A percentile compares a stretch with the other conserved stretches of the same genome.
These are phyloP conservation scores for Mola mola DNA, from an alignment of 2,113 vertebrate species.

Conservation along the genomic window DNA sequence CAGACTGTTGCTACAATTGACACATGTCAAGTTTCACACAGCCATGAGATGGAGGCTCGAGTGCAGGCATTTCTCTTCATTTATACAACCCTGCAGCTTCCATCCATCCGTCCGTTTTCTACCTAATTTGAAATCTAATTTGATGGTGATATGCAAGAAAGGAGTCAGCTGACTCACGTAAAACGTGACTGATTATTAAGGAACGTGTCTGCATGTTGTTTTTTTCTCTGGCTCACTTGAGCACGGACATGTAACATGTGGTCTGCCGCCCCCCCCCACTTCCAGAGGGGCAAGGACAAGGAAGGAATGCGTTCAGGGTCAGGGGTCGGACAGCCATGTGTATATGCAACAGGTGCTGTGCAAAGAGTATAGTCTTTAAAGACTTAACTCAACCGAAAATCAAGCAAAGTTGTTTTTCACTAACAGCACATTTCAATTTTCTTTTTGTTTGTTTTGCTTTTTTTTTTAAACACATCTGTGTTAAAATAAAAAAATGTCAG, in stretches of 20 bases:
- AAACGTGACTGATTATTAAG: background rate
- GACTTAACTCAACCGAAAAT: conserved; percentile 15
- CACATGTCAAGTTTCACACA: conserved; percentile 60
- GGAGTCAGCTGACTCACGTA: background rate
- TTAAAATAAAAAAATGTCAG: too few relatives aligned
- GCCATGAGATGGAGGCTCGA: conserved; percentile 43
- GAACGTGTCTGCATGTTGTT: background rate
- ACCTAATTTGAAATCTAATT: too few relatives aligned
- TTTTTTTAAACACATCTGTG: too few relatives aligned
- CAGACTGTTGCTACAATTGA: conserved; percentile 39
- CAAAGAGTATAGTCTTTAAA: conserved; percentile 20
- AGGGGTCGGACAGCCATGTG: conserved; percentile 58
- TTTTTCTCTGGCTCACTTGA: conserved; percentile 10
- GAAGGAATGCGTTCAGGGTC: conserved; percentile 67
- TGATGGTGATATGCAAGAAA: background rate
- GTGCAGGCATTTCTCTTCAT: conserved; percentile 36
- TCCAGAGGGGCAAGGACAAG: conserved; percentile 58
- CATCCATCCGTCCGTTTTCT: too few relatives aligned
- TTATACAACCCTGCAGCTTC: conserved; percentile 23
- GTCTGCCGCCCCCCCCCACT: conserved; percentile 42
- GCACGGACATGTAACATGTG: conserved; percentile 61
- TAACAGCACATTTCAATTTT: too few relatives aligned
- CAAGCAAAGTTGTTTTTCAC: background rate
- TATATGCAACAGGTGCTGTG: conserved; percentile 71
- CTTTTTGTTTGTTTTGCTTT: background rate